These are phyloP conservation scores for Andrena haemorrhoa DNA, from an alignment of 2,888 invertebrate species.

Conservation along the genomic window DNA sequence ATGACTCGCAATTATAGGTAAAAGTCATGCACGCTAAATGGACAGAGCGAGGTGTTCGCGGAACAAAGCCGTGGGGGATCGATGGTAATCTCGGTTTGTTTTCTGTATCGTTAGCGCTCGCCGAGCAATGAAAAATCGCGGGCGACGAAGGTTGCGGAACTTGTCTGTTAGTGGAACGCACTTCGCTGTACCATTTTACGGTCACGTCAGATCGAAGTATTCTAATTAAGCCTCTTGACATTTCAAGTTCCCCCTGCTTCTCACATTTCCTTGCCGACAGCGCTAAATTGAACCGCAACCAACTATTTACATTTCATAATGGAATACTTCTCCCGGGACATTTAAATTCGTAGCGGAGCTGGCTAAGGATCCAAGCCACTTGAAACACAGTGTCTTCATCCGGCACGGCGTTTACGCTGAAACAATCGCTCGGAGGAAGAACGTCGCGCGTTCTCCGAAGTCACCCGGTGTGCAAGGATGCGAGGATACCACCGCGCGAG, in stretches of 20 bases:
- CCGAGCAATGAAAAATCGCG: background rate
- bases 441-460: conserved; percentile 17
- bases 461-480: conserved; percentile 73
- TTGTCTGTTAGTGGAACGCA: background rate
- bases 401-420: too few relatives aligned
- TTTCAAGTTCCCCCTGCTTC: too few relatives aligned
- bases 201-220: background rate
- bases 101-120: background rate
- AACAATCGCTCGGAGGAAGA: too few relatives aligned
- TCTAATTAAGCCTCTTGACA: background rate
- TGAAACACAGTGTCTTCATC: too few relatives aligned
- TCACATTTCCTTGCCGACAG: too few relatives aligned
- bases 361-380: too few relatives aligned
- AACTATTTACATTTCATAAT: too few relatives aligned
- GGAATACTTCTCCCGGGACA: too few relatives aligned
- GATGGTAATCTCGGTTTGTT: conserved; percentile 43
- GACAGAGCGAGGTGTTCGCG: conserved; percentile 25
- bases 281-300: too few relatives aligned
- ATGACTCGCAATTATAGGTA: conserved; percentile 71
- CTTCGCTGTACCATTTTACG: background rate
- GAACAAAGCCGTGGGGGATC: conserved; percentile 43
- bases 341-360: too few relatives aligned
- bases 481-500: conserved; percentile 72
- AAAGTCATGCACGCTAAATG: conserved; percentile 62
- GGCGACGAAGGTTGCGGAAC: background rate